Evolutionary conservation across 2,797 vertebrate species (phyloP).

Genomic region (Sylvia borin): DNA sequence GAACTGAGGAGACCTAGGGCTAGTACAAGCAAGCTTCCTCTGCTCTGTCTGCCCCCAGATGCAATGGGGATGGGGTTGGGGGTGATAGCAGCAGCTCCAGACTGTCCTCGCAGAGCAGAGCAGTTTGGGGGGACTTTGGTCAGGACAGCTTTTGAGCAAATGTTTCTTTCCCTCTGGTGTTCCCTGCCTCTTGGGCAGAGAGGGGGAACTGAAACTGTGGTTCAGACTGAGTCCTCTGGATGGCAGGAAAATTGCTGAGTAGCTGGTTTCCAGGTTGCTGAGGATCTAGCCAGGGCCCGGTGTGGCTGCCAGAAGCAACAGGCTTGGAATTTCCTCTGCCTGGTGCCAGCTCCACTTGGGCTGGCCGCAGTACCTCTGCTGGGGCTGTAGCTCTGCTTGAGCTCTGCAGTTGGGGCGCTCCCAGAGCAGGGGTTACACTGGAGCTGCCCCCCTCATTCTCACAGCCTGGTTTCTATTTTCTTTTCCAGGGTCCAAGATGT

Average conservation of each 20-base stretch:
- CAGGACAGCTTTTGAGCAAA: background rate
- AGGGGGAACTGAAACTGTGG: constrained; percentile 48
- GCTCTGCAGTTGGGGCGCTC: background rate
- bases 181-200: constrained; percentile 1
- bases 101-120: background rate
- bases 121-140: background rate
- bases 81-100: background rate
- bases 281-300: constrained; percentile 37
- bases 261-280: constrained; percentile 69
- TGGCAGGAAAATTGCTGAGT: constrained; percentile 74
- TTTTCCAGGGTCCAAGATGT: constrained; percentile 66
- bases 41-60: background rate
- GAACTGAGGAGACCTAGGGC: background rate
- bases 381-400: background rate
- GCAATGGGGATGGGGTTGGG: accelerated
- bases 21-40: constrained; percentile 36
- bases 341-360: constrained; percentile 68
- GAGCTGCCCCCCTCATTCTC: background rate
- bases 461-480: constrained; percentile 67
- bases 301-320: constrained; percentile 74
- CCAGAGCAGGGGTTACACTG: background rate
- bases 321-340: constrained; percentile 77
- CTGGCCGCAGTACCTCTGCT: constrained; percentile 67
- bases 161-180: background rate
- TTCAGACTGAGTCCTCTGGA: constrained; percentile 58